Conservation (phyloP, 53 echinoderm and acorn worm species). For the Temnopleurus reevesii region DNA sequence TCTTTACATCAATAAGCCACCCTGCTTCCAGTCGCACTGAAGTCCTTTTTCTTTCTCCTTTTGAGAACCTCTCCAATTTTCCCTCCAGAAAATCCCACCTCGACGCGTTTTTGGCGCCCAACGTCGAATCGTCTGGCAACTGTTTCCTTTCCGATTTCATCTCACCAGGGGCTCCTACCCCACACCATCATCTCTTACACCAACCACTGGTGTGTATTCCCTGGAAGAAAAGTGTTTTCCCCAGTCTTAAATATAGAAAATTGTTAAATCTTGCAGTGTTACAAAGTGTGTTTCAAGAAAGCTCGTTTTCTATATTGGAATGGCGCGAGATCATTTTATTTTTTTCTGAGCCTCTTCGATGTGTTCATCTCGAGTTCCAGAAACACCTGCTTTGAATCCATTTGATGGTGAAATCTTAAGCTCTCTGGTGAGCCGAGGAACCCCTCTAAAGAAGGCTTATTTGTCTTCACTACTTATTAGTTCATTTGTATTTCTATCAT, state of each 20-base stretch:
- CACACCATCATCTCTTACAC: background rate
- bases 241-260: no score
- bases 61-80: slow-evolving; percentile 38
- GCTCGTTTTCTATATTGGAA: background rate
- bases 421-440: background rate
- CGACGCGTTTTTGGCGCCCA: slow-evolving; percentile 42
- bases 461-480: background rate
- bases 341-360: background rate
- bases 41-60: slow-evolving; percentile 7
- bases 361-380: slow-evolving; percentile 19
- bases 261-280: background rate
- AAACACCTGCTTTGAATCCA: slow-evolving; percentile 39
- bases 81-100: slow-evolving; percentile 32
- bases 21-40: background rate
- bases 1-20: slow-evolving; percentile 16
- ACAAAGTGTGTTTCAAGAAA: background rate
- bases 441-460: background rate
- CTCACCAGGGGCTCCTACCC: background rate
- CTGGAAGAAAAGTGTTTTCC: no score
- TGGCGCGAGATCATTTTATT: background rate
- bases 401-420: slow-evolving; percentile 53
- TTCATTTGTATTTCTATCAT: background rate
- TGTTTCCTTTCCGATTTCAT: slow-evolving; percentile 37
- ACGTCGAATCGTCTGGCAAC: slow-evolving; percentile 1
- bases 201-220: no score